Evolutionary conservation across 2,797 vertebrate genomes (phyloP).

Genomic region (Smutsia temminckii): DNA sequence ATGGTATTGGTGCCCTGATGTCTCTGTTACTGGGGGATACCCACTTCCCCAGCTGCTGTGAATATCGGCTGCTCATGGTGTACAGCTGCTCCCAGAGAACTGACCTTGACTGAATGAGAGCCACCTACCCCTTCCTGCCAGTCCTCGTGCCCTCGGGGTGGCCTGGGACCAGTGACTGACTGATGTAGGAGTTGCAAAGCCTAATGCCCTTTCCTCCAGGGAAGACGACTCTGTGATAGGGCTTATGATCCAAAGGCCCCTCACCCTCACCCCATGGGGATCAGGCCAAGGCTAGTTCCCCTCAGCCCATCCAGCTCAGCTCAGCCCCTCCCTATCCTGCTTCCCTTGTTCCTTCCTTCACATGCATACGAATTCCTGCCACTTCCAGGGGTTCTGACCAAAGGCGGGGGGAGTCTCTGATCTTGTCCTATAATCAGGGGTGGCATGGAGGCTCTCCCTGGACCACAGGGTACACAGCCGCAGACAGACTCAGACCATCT

Average conservation of each 20-base stretch:
- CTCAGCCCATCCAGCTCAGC: slow-evolving; percentile 48
- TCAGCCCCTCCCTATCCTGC: not conserved
- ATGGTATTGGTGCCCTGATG: not conserved
- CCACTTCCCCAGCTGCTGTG: not conserved
- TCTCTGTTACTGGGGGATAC: not conserved
- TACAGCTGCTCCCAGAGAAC: not conserved
- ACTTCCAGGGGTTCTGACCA: not conserved
- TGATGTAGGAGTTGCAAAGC: not conserved
- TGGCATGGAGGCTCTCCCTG: not conserved
- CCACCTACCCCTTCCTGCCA: not conserved
- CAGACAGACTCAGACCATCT: not conserved
- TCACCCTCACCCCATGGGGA: accelerated
- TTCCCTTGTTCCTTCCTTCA: slow-evolving; percentile 56
- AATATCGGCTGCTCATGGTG: not conserved
- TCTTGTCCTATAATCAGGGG: not conserved
- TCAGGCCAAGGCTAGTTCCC: accelerated
- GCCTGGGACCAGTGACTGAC: not conserved
- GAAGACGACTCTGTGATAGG: not conserved
- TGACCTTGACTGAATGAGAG: not conserved
- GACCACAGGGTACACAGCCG: not conserved
- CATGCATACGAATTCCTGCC: not conserved
- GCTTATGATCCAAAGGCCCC: accelerated
- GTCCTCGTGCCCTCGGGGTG: not conserved
- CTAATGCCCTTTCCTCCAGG: not conserved
- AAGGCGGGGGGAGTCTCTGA: not conserved